A percentile compares a stretch with the other conserved stretches of the same genome.
Evolutionary conservation across 2,888 invertebrate species (phyloP).

Genomic region (Theretra japonica): DNA sequence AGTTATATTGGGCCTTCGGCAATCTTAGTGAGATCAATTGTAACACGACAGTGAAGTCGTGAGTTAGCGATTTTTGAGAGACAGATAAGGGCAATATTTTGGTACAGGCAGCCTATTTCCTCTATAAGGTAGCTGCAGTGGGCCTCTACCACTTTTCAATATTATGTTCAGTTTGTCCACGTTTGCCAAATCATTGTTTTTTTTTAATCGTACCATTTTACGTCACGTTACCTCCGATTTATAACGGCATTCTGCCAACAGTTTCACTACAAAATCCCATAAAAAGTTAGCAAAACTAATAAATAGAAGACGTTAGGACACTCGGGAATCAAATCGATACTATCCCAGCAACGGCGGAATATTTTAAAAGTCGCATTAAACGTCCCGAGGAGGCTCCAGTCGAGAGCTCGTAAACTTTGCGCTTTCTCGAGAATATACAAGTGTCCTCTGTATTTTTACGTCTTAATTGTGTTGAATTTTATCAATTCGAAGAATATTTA

Average conservation of each 20-base stretch:
- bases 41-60: too few species aligned
- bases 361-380: conserved; percentile 25
- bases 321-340: conserved; percentile 15
- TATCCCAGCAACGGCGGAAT: neutral
- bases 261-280: neutral
- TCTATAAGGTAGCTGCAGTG: too few species aligned
- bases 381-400: conserved; percentile 13
- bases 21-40: too few species aligned
- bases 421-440: conserved; percentile 11
- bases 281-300: conserved; percentile 17
- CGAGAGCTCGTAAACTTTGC: conserved; percentile 19
- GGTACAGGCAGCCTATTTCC: too few species aligned
- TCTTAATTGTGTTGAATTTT: conserved; percentile 25
- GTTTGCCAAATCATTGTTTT: neutral
- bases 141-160: too few species aligned
- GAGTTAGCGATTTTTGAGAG: too few species aligned
- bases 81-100: too few species aligned
- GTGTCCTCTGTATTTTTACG: conserved; percentile 12
- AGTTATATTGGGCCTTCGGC: too few species aligned
- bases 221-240: too few species aligned
- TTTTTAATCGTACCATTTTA: neutral
- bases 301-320: conserved; percentile 16
- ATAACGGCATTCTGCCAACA: neutral
- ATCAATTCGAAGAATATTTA: neutral
- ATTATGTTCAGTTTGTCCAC: too few species aligned